Conservation (phyloP, 2,888 invertebrate species). For the Plutella xylostella region DNA sequence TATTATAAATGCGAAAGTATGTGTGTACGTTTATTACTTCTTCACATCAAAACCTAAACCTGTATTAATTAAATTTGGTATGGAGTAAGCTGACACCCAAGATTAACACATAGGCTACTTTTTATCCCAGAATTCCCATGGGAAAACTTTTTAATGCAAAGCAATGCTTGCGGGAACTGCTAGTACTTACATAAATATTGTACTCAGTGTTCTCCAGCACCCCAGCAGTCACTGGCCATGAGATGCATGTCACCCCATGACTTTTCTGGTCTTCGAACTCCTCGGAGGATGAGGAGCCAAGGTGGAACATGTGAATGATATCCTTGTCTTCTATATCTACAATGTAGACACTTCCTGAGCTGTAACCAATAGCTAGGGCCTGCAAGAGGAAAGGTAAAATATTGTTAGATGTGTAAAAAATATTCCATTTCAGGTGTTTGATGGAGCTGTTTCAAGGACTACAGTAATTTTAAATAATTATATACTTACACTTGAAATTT, state of each 20-base stretch:
- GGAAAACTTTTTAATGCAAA: too few species aligned
- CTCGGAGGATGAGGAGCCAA: conserved; percentile 45
- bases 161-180: too few species aligned
- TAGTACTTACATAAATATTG: conserved; percentile 55
- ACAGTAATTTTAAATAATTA: neutral
- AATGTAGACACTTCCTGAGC: conserved; percentile 76
- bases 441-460: too few species aligned
- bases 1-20: too few species aligned
- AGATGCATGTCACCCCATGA: conserved; percentile 77
- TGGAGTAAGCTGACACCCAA: too few species aligned
- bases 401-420: too few species aligned
- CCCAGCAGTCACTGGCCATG: conserved; percentile 74
- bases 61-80: too few species aligned
- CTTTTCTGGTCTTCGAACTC: conserved; percentile 59
- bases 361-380: conserved; percentile 78
- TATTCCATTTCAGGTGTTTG: too few species aligned
- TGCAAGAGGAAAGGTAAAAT: conserved; percentile 37
- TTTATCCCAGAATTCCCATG: too few species aligned
- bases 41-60: too few species aligned
- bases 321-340: conserved; percentile 90
- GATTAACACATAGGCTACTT: too few species aligned
- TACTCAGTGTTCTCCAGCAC: conserved; percentile 50
- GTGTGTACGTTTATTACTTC: too few species aligned
- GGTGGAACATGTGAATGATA: conserved; percentile 73
- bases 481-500: neutral